A percentile compares a stretch with the other conserved stretches of the same genome.
phyloP scores from a whole-genome alignment of 2,113 vertebrate species.

The Mesocricetus auratus region DNA sequence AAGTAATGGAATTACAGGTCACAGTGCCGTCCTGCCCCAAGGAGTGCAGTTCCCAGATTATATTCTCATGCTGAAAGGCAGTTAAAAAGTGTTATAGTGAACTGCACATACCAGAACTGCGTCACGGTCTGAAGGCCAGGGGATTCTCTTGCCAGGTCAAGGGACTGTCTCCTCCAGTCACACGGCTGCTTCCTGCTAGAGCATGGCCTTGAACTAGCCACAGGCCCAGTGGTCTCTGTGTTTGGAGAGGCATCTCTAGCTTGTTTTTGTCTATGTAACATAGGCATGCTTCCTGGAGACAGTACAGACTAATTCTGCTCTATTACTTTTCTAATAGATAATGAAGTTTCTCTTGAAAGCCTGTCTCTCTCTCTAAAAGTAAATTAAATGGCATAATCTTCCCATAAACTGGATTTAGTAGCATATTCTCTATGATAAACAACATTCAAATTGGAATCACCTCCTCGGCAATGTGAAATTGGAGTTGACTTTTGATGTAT shows the following conservation, averaged over 20 bases:
- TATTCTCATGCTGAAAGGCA: background rate
- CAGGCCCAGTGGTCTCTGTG: background rate
- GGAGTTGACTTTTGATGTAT: constrained; percentile 70
- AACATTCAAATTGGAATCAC: constrained; percentile 56
- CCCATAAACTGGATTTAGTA: constrained; percentile 79
- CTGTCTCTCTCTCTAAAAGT: constrained; percentile 64
- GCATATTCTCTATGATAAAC: constrained; percentile 75
- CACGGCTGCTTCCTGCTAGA: background rate
- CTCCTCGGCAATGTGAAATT: constrained; percentile 72
- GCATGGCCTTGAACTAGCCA: background rate
- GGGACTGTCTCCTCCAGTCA: background rate
- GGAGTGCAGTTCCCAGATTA: background rate
- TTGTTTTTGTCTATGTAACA: background rate
- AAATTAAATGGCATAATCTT: constrained; percentile 79
- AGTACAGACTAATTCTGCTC: background rate
- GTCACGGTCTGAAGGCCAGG: background rate
- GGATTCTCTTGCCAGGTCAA: background rate
- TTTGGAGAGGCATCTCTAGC: background rate
- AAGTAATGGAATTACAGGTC: no score
- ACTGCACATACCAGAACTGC: background rate
- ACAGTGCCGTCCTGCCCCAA: background rate
- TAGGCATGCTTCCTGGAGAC: background rate
- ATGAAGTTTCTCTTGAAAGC: constrained; percentile 65
- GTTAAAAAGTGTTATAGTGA: background rate
- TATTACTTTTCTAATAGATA: constrained; percentile 68